Percentiles rank a stretch among this genome's conserved stretches.
Conservation (phyloP, 2,113 vertebrate species). For the Pelodiscus sinensis region DNA sequence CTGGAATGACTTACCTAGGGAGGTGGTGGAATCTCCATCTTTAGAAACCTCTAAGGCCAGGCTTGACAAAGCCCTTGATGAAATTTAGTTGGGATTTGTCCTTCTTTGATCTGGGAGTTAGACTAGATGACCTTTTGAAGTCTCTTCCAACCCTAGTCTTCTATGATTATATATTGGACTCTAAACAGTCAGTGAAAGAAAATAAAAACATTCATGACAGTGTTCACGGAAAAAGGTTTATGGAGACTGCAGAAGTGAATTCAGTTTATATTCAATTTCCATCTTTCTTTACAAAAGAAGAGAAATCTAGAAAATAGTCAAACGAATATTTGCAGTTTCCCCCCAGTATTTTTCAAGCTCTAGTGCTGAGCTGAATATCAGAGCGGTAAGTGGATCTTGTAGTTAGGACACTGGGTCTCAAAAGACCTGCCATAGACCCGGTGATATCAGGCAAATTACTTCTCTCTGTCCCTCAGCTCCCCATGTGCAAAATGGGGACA, state of each 20-base stretch:
- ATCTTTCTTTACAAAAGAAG: not conserved
- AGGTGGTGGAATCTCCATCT: too few relatives aligned
- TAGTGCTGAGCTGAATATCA: not conserved
- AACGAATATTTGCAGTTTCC: fast-evolving
- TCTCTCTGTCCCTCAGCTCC: not conserved
- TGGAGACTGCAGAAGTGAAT: not conserved
- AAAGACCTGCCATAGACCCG: not conserved
- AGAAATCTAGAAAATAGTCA: not conserved
- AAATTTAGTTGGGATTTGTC: too few relatives aligned
- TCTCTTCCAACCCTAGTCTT: too few relatives aligned
- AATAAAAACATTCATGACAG: not conserved
- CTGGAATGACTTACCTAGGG: too few relatives aligned
- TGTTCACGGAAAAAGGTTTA: not conserved
- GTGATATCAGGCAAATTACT: not conserved
- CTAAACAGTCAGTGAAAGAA: not conserved
- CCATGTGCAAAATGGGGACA: not conserved
- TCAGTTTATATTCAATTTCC: not conserved
- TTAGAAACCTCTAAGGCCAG: too few relatives aligned
- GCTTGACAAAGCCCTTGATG: too few relatives aligned
- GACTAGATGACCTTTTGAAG: too few relatives aligned
- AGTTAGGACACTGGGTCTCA: not conserved
- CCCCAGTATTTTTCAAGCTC: not conserved
- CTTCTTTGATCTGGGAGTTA: too few relatives aligned
- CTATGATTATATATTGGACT: not conserved
- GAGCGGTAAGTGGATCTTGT: not conserved